These are phyloP conservation scores for Pseudochirops cupreus DNA, from an alignment of 2,797 vertebrate genomes.

Conservation along the genomic window DNA sequence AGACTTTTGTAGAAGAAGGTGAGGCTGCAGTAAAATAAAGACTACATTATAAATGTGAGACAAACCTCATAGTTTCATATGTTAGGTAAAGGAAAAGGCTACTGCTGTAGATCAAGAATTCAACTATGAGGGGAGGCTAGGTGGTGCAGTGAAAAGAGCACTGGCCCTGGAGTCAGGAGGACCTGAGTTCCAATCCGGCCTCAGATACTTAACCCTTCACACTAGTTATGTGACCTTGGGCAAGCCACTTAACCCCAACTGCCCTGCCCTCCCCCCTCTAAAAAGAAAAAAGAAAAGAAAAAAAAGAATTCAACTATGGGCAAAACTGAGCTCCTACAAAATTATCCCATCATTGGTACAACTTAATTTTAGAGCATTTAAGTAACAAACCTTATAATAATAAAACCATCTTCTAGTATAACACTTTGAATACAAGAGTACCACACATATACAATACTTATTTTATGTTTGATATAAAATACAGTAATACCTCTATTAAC, in stretches of 20 bases:
- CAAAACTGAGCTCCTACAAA: constrained; percentile 27
- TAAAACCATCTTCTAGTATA: constrained; percentile 9
- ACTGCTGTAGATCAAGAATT: background rate
- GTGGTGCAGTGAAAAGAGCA: no score
- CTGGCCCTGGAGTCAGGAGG: no score
- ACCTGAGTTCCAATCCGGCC: no score
- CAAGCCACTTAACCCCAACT: no score
- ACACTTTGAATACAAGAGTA: constrained; percentile 30
- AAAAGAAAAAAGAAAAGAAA: no score
- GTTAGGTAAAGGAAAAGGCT: constrained; percentile 25
- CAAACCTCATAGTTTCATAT: constrained; percentile 3
- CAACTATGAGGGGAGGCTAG: no score
- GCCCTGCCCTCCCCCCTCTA: no score
- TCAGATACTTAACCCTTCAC: no score
- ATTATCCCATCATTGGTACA: background rate
- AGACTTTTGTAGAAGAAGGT: background rate
- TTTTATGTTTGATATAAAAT: constrained; percentile 19
- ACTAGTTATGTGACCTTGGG: no score
- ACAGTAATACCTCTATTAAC: constrained; percentile 61
- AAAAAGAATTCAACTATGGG: background rate
- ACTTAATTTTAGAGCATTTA: constrained; percentile 18
- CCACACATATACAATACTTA: background rate
- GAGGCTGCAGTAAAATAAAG: background rate
- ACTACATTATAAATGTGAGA: background rate
- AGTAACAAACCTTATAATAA: background rate